Percentiles rank a stretch among this genome's conserved stretches.
Evolutionary conservation across 1,140 invertebrate species (phyloP).

Genomic region (Ylistrum balloti): DNA sequence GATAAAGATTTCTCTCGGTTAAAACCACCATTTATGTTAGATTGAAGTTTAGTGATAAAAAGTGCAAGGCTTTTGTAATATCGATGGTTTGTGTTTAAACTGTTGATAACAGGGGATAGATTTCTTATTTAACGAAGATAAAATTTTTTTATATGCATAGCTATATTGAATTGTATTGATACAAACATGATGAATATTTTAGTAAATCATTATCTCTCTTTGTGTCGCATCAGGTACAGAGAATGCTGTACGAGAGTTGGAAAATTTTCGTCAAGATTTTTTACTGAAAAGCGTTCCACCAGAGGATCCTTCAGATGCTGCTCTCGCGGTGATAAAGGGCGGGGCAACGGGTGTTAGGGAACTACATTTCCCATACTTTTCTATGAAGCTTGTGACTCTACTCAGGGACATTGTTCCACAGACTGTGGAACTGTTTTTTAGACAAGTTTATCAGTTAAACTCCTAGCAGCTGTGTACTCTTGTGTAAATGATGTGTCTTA

Average conservation of each 20-base stretch:
- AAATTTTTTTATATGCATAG: no score
- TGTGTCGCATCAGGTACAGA: conserved; percentile 69
- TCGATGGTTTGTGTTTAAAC: no score
- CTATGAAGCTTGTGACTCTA: conserved; percentile 62
- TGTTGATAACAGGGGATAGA: no score
- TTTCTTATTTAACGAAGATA: no score
- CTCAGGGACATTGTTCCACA: conserved; percentile 72
- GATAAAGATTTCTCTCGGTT: no score
- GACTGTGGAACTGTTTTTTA: conserved; percentile 63
- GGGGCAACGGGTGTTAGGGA: conserved; percentile 68
- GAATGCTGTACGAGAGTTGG: conserved; percentile 70
- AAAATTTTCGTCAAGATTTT: conserved; percentile 63
- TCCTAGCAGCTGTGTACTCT: background rate
- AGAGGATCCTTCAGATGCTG: conserved; percentile 70
- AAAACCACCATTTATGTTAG: no score
- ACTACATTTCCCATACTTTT: conserved; percentile 72
- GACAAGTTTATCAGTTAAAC: conserved; percentile 60
- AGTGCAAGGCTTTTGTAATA: no score
- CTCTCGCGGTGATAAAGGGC: conserved; percentile 73
- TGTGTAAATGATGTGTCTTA: no score
- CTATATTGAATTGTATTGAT: no score
- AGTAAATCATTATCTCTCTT: no score
- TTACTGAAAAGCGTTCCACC: conserved; percentile 63
- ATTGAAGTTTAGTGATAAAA: no score
- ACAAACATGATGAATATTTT: no score